Evolutionary conservation across 1,140 invertebrate species (phyloP), one percentile per base, ranked within the genome.

Genomic region (Diabrotica undecimpunctata): DNA sequence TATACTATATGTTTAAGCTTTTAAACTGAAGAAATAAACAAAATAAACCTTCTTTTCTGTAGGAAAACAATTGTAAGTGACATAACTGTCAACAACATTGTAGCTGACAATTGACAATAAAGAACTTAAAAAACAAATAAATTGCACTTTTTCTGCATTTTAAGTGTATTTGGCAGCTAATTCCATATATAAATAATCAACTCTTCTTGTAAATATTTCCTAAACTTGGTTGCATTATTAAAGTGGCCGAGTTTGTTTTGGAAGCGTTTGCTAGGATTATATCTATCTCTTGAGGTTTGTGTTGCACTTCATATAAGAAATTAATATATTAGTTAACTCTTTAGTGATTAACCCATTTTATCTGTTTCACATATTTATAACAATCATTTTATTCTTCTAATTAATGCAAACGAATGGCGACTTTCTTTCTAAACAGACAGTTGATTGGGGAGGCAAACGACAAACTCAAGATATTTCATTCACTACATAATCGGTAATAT

Each of bases 391-490:
- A 63, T 69, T 73, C 66, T 67, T 67, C 65, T 68, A 73, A 59
- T 72, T 74, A 75, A 73, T 75, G 68, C 68, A 74, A 73, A 74
- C 71, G 70, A 78, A 79, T 77, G 73, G 74, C 74, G 75, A 76
- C 70, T 74, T 78, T 76, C 70, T 72, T 78, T 75, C 71, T 71
- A 78, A 78, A 77, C 73, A 77, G 70, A 75, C 75, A 70, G 74
- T 73, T 77, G 74, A 75, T 70, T 71, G 65, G 73, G 74, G 74
- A 77, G 74, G 72, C 74, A 78, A 78, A 77, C 75, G 74, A 71
- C 75, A 78, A 78, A 77, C 75, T 76, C 74, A 74, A 77, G 74
- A 76, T 79, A 78, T 72, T 75, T 72, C 75, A 70, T 66, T 67
- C 71, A 65, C 67, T 61, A 61, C 70, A 70, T 68, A 66, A 64